A percentile compares a stretch with the other conserved stretches of the same genome.
Conservation (phyloP, 2,888 invertebrate genomes). For the Harpalus rubripes region DNA sequence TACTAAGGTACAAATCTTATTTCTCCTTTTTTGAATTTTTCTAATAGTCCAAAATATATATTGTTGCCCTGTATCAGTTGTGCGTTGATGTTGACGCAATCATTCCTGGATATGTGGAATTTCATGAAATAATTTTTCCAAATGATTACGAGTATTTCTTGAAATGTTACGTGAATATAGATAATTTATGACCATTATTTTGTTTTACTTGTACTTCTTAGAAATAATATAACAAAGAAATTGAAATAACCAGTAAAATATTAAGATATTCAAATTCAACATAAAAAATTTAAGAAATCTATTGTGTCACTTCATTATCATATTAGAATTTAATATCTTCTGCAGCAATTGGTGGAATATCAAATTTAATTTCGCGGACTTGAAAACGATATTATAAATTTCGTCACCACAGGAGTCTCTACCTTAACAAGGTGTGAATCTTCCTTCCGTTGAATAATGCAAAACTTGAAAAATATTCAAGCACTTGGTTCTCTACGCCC, state of each 20-base stretch:
- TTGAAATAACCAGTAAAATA: not conserved
- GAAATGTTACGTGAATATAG: no score
- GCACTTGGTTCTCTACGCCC: not conserved
- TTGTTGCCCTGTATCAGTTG: no score
- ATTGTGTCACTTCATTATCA: not conserved
- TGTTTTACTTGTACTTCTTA: no score
- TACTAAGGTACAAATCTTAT: no score
- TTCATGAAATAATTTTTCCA: no score
- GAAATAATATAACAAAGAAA: no score
- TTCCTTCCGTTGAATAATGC: conserved; percentile 33
- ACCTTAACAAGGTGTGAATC: conserved; percentile 11
- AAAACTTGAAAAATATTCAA: conserved; percentile 41
- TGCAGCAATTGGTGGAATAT: not conserved
- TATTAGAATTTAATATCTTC: not conserved
- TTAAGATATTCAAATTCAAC: not conserved
- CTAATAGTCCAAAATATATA: no score
- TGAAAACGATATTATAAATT: conserved; percentile 1
- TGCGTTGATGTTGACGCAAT: no score
- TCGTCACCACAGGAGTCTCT: not conserved
- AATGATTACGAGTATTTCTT: no score
- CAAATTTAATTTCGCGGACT: not conserved
- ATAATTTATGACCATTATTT: no score
- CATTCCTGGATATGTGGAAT: no score
- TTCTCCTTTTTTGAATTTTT: no score
- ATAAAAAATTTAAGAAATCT: not conserved